Evolutionary conservation across 2,113 vertebrate genomes (phyloP), one percentile per base, ranked within the genome.

Genomic region (Cryptotis parvus): DNA sequence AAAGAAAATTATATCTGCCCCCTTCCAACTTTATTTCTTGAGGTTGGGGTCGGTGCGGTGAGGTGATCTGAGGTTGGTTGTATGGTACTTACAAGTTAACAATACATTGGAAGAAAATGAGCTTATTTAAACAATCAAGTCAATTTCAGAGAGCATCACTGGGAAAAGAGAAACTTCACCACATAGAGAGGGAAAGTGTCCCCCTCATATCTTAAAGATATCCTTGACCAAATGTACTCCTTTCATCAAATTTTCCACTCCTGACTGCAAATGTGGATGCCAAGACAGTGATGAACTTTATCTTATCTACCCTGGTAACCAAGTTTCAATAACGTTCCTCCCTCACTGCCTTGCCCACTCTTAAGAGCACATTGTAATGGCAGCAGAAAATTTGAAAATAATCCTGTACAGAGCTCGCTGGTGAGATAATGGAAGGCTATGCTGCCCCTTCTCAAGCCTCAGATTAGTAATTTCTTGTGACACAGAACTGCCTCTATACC

Each of bases 191-290:
- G 98, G 98, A 98, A 98, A 98, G 97, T 91, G 76, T 98, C 97
- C 96, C 97, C 91, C 93, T 94, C 96, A 96, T 98, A 98, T 98
- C 98, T 98, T 98, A 98, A 98, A 97, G 96, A 98, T 97, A 98
- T 97, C 97, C 98, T 98, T 98, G 97, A 97, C 97, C 98, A 98
- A 98, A 98, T 94, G 97, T 92, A 98, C 97, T 98, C 97, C 97
- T 98, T 98, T 98, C 98, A 98, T 98, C 98, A 98, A 97, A 98
- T 97, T 97, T 98, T 98, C 98, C 98, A 98, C 95, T 95, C 96
- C 92, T 90, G 97, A 95, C 97, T 97, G 96, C 94, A 94, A 96
- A 95, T 41, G 72, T 92, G 95, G 96, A 98, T 98, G 97, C 97
- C 98, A 97, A 96, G 97, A 97, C 96, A 97, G 97, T 22, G 68